Conservation (phyloP, 2,888 invertebrate genomes). For the Cheilosia urbana region DNA sequence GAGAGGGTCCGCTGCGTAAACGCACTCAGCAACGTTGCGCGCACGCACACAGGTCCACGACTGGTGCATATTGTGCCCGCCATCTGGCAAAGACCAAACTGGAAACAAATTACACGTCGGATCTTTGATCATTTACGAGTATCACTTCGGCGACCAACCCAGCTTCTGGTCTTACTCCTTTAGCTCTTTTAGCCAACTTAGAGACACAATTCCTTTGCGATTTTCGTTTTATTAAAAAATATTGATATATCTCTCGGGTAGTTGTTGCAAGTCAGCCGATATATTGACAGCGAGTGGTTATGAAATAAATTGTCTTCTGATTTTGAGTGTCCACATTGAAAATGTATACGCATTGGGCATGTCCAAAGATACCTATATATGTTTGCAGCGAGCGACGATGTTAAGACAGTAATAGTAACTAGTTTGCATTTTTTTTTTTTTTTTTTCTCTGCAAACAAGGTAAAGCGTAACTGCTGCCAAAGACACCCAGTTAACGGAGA, state of each 20-base stretch:
- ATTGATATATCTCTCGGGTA: slow-evolving; percentile 52
- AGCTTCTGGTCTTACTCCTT: slow-evolving; percentile 73
- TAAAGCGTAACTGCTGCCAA: slow-evolving; percentile 47
- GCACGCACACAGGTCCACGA: slow-evolving; percentile 4
- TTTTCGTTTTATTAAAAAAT: slow-evolving; percentile 19
- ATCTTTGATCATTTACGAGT: slow-evolving; percentile 73
- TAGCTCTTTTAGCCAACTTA: slow-evolving; percentile 42
- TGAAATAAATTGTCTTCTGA: slow-evolving; percentile 72
- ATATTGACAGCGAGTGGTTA: slow-evolving; percentile 69
- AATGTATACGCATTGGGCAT: slow-evolving; percentile 41
- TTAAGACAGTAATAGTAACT: slow-evolving; percentile 15
- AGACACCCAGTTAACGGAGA: background rate
- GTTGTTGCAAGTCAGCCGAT: slow-evolving; percentile 46
- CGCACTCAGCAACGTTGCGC: slow-evolving; percentile 34
- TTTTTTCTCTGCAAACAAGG: slow-evolving; percentile 23
- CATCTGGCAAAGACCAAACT: slow-evolving; percentile 64
- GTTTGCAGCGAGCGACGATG: background rate
- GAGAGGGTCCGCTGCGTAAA: slow-evolving; percentile 34
- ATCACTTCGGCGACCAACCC: slow-evolving; percentile 50
- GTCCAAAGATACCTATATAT: slow-evolving; percentile 12
- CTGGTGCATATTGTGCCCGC: background rate
- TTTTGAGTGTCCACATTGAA: slow-evolving; percentile 65
- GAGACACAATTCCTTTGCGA: slow-evolving; percentile 49
- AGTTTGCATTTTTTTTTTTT: slow-evolving; percentile 28
- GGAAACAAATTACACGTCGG: slow-evolving; percentile 71